A percentile compares a stretch with the other conserved stretches of the same genome.
phyloP scores from a whole-genome alignment of 1,140 invertebrate genomes.

The Nomia melanderi region DNA sequence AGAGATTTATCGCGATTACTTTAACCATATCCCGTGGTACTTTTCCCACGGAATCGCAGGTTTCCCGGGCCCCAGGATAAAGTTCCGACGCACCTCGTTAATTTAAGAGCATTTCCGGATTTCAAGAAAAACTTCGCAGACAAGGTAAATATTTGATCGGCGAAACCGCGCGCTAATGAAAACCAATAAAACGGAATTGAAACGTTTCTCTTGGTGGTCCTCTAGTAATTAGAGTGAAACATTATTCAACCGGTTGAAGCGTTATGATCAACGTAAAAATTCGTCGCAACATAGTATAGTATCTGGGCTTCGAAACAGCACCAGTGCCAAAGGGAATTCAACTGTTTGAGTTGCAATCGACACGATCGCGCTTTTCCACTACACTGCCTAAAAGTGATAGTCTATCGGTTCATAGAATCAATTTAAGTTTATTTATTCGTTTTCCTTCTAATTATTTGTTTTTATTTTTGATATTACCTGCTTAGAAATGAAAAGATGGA shows the following conservation, averaged over 20 bases:
- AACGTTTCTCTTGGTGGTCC: conserved; percentile 26
- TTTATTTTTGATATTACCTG: too few relatives aligned
- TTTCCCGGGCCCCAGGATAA: conserved; percentile 4
- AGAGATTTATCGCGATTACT: conserved; percentile 29
- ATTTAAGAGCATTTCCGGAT: conserved; percentile 51
- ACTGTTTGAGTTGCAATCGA: too few relatives aligned
- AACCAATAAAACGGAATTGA: conserved; percentile 40
- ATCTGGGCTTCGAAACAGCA: too few relatives aligned
- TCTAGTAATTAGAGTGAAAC: conserved; percentile 24
- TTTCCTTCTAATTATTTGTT: too few relatives aligned
- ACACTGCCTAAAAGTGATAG: too few relatives aligned
- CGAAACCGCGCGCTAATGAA: conserved; percentile 20
- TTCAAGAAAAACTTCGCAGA: conserved; percentile 51
- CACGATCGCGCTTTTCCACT: too few relatives aligned
- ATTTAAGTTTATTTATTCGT: too few relatives aligned
- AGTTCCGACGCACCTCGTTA: conserved; percentile 46
- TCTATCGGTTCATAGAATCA: too few relatives aligned
- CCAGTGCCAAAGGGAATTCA: too few relatives aligned
- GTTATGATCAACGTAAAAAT: conserved; percentile 13
- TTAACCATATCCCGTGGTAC: conserved; percentile 6
- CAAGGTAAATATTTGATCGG: conserved; percentile 48
- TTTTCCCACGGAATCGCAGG: conserved; percentile 17
- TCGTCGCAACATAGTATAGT: not conserved
- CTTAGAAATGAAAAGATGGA: too few relatives aligned
- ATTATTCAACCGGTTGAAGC: too few relatives aligned